Percentiles rank a stretch among this genome's conserved stretches.
Conservation (phyloP, 2,113 vertebrate species). For the Anser brachyrhynchus region DNA sequence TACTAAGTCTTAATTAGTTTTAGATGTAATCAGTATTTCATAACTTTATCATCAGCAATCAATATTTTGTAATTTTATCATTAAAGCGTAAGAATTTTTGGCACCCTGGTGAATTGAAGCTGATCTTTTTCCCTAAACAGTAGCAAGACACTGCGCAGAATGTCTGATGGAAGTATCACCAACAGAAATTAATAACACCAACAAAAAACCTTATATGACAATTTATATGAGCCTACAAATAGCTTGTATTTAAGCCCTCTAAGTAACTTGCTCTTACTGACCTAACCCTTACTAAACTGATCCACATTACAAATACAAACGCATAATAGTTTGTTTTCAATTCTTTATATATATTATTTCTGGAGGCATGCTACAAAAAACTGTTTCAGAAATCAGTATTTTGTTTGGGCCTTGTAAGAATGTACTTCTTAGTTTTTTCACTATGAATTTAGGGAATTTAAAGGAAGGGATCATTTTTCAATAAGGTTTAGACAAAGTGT, state of each 20-base stretch:
- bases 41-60: background rate
- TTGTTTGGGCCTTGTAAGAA: background rate
- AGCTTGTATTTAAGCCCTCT: background rate
- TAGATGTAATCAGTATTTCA: background rate
- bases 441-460: background rate
- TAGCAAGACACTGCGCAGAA: background rate
- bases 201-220: background rate
- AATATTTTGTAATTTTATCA: background rate
- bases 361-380: background rate
- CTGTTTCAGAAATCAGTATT: background rate
- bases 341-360: background rate
- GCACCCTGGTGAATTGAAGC: background rate
- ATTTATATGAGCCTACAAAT: background rate
- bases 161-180: background rate
- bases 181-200: background rate
- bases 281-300: background rate
- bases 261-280: background rate
- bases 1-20: background rate
- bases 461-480: background rate
- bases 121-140: background rate
- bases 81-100: background rate
- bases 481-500: fast-evolving
- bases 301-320: background rate
- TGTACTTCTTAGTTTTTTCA: background rate
- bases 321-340: background rate